Evolutionary conservation across 2,797 vertebrate genomes (phyloP), one percentile per base, ranked within the genome.

Genomic region (Channa striata): DNA sequence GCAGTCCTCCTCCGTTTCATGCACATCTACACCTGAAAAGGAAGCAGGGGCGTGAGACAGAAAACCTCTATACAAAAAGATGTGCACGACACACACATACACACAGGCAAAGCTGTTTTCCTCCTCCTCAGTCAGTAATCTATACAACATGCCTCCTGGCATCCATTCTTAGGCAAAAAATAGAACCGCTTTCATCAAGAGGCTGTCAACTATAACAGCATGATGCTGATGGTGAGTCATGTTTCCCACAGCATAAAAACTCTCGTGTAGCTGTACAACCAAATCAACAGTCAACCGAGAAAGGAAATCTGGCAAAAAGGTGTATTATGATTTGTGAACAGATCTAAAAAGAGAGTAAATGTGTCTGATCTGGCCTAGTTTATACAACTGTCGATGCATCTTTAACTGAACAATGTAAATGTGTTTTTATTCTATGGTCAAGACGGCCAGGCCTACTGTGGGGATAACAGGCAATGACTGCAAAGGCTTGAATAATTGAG

Each of bases 1-100:
- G 76, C 93, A 93, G 83, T 74, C 90, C 30, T 85, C 92, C 74
- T 92, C 88, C 19, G 83, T 73, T 53, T 89, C 82, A 13, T 80
- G 87, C 59, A 63, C 68, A 6, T 91, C 88, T 19, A 67, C 85
- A 91, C 88, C 94, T 95, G 79, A 77, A 83, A 73, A 77, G 46
- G 87, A 72, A 81, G 25, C 46, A 65, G 20, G 46, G 67, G 52
- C 4, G 33, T 70, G 64, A 80, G 72, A 83, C 8, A 17, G 5
- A 78, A 60, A 30, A 36, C 53, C 12, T 72, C 51, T 54, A 57
- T 10, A 57, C 19, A 74, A 61, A 69, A 63, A 67, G 9, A 69
- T 42, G 40, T 36, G 48, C 34, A 68, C 21, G 14, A 39, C 36
- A 56, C 34, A 14, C 42, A 50, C 14, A 51, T 10, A 30, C 25